Base-by-base conservation (phyloP, 2,888 invertebrate genomes). In the Lapara coniferarum region DNA sequence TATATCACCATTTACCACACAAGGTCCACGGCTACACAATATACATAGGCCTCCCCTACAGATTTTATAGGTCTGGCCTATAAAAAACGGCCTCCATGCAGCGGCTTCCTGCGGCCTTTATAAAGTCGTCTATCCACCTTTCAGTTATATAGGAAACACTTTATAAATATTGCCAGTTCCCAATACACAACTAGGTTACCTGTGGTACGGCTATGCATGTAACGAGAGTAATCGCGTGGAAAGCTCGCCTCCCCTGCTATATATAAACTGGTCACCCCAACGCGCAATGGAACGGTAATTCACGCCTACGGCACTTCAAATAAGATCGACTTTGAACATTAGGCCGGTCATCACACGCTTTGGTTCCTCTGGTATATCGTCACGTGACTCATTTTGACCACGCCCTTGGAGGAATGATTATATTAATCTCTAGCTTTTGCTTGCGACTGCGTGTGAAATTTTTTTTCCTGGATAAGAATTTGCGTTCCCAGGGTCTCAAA, bases 161-260 rank as follows among this genome's bases (percentile, higher is more conserved):
- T 16, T n/a, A 44, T 13, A 37, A 14, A n/a, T 10, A 1, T 44
- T n/a, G 12, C 46, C 10, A 46, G 44, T 46, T 1, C 13, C 19
- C 8, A 63, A 37, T 25, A 37, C 46, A 16, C 6, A 63, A 13
- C 10, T 63, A 63, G 46, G 44, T 46, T 59, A 59, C 44, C 16
- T 67, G 70, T 63, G 63, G 44, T 59, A 25, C 25, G 25, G 25
- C 74, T 77, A 75, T 80, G 77, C 76, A 81, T 78, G 84, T 82
- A 81, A 79, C 77, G 66, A 69, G 76, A 68, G 76, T 85, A 86
- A 84, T 86, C 85, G 80, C 66, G 69, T 75, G 85, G 83, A 84
- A 85, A 86, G 81, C 70, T 80, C 79, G 78, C 74, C 71, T 75
- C 49, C 68, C 77, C 71, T 74, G 72, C 81, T 83, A 82, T 78